Conservation (phyloP, 1,140 invertebrate species). For the Arctopsyche grandis region DNA sequence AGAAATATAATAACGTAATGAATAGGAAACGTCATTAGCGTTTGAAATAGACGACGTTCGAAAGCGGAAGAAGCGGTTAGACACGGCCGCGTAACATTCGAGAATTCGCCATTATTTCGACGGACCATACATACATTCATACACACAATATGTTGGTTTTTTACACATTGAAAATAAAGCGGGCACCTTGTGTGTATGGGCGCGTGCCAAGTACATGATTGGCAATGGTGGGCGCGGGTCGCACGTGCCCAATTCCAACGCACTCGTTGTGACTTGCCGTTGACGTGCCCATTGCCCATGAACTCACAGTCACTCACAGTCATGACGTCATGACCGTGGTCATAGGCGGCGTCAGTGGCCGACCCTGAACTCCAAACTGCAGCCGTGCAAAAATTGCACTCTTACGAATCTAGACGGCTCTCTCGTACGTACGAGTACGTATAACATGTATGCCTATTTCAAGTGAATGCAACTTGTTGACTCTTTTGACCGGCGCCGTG, state of each 20-base stretch:
- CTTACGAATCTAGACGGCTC: too few species aligned
- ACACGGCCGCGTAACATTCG: too few species aligned
- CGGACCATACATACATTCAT: too few species aligned
- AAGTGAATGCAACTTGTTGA: neutral
- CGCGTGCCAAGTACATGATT: neutral
- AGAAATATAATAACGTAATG: too few species aligned
- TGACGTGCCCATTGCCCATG: neutral
- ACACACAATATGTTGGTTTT: too few species aligned
- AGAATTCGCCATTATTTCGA: too few species aligned
- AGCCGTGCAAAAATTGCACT: too few species aligned
- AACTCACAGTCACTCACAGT: neutral
- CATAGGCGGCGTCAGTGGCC: neutral
- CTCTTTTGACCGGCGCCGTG: neutral
- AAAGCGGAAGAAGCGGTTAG: too few species aligned
- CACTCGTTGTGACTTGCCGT: neutral
- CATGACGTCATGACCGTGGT: neutral
- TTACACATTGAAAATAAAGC: neutral
- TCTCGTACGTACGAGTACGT: too few species aligned
- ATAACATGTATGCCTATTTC: neutral
- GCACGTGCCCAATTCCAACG: neutral
- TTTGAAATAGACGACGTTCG: too few species aligned
- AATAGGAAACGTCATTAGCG: too few species aligned
- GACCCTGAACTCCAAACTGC: constrained; percentile 3
- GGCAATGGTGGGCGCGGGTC: neutral
- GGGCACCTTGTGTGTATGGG: neutral